Conservation (phyloP, 2,797 vertebrate genomes). For the Chrysocyon brachyurus region DNA sequence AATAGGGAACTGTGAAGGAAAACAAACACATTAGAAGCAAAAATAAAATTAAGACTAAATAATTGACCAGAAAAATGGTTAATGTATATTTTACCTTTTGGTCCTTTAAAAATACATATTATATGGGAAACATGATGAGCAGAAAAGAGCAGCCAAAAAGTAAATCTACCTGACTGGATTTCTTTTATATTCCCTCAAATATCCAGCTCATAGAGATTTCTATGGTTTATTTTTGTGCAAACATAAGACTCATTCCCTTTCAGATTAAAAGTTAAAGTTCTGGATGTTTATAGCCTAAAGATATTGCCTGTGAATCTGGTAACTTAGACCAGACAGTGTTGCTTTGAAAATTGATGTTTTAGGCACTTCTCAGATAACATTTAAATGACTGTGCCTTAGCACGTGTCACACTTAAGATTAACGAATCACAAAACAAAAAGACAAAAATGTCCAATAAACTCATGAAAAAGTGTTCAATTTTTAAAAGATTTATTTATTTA, state of each 20-base stretch:
- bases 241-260: not conserved
- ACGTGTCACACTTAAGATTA: not conserved
- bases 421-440: not conserved
- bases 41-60: slow-evolving; percentile 60
- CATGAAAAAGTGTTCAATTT: not conserved
- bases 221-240: not conserved
- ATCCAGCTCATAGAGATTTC: too few relatives aligned
- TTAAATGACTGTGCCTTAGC: not conserved
- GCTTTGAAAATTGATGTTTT: not conserved
- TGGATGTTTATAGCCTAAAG: not conserved
- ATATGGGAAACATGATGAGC: not conserved
- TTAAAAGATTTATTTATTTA: too few relatives aligned
- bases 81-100: not conserved
- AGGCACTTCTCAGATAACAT: not conserved
- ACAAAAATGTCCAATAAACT: not conserved
- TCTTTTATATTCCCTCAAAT: not conserved
- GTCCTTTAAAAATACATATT: not conserved
- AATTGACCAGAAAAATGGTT: slow-evolving; percentile 42
- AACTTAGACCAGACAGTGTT: not conserved
- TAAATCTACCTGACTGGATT: not conserved
- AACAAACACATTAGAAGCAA: slow-evolving; percentile 45
- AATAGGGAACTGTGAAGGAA: not conserved
- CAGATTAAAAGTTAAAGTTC: not conserved
- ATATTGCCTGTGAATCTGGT: not conserved
- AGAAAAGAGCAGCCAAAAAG: not conserved